phyloP scores from a whole-genome alignment of 1,140 invertebrate species.

The Temnothorax nylanderi region DNA sequence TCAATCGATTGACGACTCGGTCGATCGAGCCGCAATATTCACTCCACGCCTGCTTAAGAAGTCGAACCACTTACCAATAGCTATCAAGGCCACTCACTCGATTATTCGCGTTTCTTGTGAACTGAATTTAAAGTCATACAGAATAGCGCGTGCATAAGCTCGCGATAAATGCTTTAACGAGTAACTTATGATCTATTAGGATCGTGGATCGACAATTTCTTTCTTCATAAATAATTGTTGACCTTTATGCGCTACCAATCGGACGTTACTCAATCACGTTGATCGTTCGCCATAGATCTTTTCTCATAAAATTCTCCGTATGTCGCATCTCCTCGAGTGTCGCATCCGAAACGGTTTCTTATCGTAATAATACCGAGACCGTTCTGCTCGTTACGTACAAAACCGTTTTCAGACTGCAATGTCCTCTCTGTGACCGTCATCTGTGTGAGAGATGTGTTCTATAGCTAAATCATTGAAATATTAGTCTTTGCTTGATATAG shows the following conservation, averaged over 20 bases:
- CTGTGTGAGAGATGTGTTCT: slow-evolving; percentile 7
- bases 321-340: background rate
- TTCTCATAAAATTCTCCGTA: background rate
- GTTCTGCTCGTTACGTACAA: slow-evolving; percentile 48
- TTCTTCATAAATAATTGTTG: background rate
- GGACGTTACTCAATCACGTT: background rate
- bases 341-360: slow-evolving; percentile 45
- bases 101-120: slow-evolving; percentile 79
- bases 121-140: slow-evolving; percentile 59
- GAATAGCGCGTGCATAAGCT: slow-evolving; percentile 3
- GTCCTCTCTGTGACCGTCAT: background rate
- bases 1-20: slow-evolving; percentile 46
- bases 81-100: slow-evolving; percentile 82
- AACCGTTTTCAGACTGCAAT: background rate
- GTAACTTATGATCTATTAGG: background rate
- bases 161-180: background rate
- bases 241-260: background rate
- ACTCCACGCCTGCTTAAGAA: slow-evolving; percentile 54
- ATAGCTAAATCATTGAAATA: background rate
- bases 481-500: background rate
- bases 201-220: slow-evolving; percentile 2
- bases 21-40: slow-evolving; percentile 25
- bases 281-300: background rate
- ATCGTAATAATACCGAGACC: slow-evolving; percentile 28
- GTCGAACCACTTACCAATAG: slow-evolving; percentile 50